Conservation (phyloP, 2,113 vertebrate species). For the Lucifuga dentata region DNA sequence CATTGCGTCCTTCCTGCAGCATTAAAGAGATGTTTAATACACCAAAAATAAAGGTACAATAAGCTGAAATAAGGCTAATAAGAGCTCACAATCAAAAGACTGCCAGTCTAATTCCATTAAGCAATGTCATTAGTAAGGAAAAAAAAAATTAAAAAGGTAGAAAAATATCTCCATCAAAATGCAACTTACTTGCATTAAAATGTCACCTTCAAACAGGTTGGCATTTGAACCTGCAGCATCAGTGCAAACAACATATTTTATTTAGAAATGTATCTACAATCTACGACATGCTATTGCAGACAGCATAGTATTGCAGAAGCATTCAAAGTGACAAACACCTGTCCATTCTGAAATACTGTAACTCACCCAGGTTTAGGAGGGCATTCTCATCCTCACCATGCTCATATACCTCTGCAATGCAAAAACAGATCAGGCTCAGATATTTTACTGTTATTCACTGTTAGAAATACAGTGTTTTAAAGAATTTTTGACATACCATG, state of each 20-base stretch:
- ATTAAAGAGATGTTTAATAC: constrained; percentile 36
- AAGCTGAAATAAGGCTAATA: too few species aligned
- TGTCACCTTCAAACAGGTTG: constrained; percentile 90
- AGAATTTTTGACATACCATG: constrained; percentile 63
- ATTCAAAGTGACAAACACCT: not conserved
- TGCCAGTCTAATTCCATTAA: too few species aligned
- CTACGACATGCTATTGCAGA: not conserved
- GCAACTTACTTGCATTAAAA: constrained; percentile 79
- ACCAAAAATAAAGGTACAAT: too few species aligned
- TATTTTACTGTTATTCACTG: not conserved
- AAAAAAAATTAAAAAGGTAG: not conserved
- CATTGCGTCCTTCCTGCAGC: constrained; percentile 81
- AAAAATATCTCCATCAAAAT: not conserved
- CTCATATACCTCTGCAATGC: constrained; percentile 72
- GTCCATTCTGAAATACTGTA: not conserved
- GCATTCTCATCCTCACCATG: constrained; percentile 77
- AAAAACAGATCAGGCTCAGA: constrained; percentile 5
- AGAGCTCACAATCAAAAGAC: too few species aligned
- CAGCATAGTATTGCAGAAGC: not conserved
- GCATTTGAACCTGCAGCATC: constrained; percentile 81
- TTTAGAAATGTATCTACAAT: not conserved
- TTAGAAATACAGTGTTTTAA: not conserved
- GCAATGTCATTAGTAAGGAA: too few species aligned
- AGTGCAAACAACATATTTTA: not conserved
- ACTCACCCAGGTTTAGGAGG: constrained; percentile 75